Conservation (phyloP, 2,888 invertebrate species). For the Lobophora halterata region DNA sequence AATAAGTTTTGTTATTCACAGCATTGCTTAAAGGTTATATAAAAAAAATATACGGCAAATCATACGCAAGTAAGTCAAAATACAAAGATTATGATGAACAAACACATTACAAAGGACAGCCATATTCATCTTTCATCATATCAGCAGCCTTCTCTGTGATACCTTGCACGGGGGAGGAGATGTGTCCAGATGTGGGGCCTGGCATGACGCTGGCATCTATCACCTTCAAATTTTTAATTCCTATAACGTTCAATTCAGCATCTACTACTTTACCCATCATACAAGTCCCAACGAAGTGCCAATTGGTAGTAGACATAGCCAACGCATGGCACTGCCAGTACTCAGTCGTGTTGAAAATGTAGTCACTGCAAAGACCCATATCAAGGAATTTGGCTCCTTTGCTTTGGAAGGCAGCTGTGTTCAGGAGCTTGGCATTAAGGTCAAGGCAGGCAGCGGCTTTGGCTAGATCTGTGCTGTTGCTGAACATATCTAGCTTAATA, state of each 20-base stretch:
- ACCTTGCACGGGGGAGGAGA: conserved; percentile 19
- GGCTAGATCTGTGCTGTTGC: conserved; percentile 15
- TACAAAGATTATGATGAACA: too few species aligned
- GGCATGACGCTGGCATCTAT: conserved; percentile 30
- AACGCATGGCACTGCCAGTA: conserved; percentile 34
- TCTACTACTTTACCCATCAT: conserved; percentile 34
- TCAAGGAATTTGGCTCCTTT: conserved; percentile 20
- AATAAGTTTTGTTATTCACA: too few species aligned
- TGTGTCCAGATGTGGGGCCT: conserved; percentile 22
- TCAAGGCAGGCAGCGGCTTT: conserved; percentile 3
- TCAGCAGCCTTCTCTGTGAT: conserved; percentile 30
- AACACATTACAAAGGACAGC: too few species aligned
- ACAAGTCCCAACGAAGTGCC: conserved; percentile 35
- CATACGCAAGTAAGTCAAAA: too few species aligned
- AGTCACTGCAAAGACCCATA: conserved; percentile 11
- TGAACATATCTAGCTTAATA: conserved; percentile 11
- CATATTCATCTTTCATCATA: conserved; percentile 15
- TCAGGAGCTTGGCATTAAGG: background rate
- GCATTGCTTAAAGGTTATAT: too few species aligned
- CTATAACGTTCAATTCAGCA: conserved; percentile 22
- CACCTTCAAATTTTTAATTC: conserved; percentile 24
- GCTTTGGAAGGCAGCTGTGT: conserved; percentile 19
- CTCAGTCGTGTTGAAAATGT: conserved; percentile 6
- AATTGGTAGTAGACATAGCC: conserved; percentile 32
- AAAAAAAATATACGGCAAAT: too few species aligned